Percentiles rank a stretch among this genome's conserved stretches.
Conservation (phyloP, 2,113 vertebrate species). For the Cervus canadensis region DNA sequence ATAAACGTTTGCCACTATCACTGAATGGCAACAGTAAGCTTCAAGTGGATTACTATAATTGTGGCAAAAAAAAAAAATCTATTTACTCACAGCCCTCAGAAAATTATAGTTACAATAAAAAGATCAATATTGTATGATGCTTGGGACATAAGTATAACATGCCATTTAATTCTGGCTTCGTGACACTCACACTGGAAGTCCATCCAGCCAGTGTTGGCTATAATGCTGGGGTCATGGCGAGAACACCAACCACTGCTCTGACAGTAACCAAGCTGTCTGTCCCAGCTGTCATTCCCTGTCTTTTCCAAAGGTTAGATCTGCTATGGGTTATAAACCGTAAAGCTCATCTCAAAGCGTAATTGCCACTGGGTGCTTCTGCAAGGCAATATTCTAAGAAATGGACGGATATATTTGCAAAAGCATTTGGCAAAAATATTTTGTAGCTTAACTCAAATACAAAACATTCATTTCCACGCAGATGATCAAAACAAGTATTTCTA, state of each 20-base stretch:
- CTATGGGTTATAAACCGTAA: neutral
- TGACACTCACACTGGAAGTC: neutral
- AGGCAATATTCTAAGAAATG: conserved; percentile 39
- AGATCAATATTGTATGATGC: neutral
- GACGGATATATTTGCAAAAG: conserved; percentile 4
- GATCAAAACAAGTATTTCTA: conserved; percentile 52
- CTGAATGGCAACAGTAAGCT: neutral
- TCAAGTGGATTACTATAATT: neutral
- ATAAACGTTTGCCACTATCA: neutral
- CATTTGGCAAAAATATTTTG: conserved; percentile 28
- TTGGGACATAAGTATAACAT: neutral
- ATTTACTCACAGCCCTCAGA: conserved; percentile 30
- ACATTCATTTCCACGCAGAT: conserved; percentile 25
- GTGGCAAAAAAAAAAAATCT: neutral
- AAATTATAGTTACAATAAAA: neutral
- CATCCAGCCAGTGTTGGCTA: neutral
- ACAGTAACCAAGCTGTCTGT: neutral
- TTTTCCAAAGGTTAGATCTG: neutral
- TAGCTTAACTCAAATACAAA: conserved; percentile 42
- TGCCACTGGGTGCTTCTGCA: neutral
- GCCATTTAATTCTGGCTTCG: neutral
- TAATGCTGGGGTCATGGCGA: neutral
- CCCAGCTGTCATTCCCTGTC: neutral
- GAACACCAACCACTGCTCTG: fast-evolving
- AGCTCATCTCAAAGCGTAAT: neutral